A percentile compares a stretch with the other conserved stretches of the same genome.
Conservation (phyloP, 1,140 invertebrate genomes). For the Popillia japonica region DNA sequence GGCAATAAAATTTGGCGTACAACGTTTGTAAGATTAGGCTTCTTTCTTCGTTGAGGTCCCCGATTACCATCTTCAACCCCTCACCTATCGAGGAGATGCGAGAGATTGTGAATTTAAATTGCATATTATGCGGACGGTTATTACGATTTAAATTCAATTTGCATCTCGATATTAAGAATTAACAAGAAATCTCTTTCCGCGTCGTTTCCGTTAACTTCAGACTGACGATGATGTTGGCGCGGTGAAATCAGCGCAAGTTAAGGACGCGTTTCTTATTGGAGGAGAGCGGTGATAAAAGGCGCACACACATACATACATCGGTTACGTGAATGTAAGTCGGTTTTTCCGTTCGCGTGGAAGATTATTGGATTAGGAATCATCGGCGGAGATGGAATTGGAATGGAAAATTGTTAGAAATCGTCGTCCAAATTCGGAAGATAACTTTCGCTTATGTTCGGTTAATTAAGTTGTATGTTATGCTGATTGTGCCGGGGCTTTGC, state of each 20-base stretch:
- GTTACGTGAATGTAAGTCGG: background rate
- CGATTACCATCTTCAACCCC: background rate
- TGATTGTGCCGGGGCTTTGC: too few relatives aligned
- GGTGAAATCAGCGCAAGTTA: background rate
- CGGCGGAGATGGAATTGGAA: slow-evolving; percentile 12
- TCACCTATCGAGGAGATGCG: background rate
- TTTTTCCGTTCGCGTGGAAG: background rate
- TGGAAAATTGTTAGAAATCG: slow-evolving; percentile 22
- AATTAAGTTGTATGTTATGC: slow-evolving; percentile 22
- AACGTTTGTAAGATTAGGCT: background rate
- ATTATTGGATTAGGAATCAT: background rate
- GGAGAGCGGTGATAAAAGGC: too few relatives aligned
- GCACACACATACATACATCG: too few relatives aligned
- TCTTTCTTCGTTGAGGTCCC: background rate
- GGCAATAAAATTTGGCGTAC: too few relatives aligned
- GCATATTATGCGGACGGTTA: slow-evolving; percentile 28
- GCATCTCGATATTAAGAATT: slow-evolving; percentile 33
- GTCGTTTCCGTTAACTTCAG: background rate
- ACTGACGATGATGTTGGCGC: background rate
- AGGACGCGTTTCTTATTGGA: too few relatives aligned
- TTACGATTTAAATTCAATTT: slow-evolving; percentile 22
- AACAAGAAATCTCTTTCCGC: slow-evolving; percentile 25
- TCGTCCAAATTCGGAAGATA: background rate
- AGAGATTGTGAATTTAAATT: slow-evolving; percentile 30
- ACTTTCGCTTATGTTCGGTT: background rate